Conservation (phyloP, 1,140 invertebrate genomes). For the Euglossa dilemma region DNA sequence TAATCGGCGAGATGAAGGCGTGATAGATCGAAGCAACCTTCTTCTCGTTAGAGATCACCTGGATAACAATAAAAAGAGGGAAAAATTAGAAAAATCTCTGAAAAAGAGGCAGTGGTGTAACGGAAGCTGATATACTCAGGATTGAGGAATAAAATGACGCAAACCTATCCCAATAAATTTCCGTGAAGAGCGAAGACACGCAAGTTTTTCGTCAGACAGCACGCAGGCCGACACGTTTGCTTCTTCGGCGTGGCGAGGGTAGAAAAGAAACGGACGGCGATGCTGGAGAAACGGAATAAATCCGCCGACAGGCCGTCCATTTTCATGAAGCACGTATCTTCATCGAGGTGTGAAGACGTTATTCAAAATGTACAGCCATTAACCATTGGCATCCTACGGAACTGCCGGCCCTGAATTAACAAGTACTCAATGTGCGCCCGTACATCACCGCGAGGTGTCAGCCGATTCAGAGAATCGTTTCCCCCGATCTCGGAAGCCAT, state of each 20-base stretch:
- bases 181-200: no score
- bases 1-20: no score
- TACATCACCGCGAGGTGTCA: slow-evolving; percentile 78
- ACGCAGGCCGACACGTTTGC: not conserved
- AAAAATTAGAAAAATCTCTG: no score
- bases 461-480: slow-evolving; percentile 78
- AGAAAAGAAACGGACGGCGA: not conserved
- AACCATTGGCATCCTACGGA: slow-evolving; percentile 76
- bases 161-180: no score
- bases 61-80: no score
- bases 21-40: no score
- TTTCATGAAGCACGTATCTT: slow-evolving; percentile 56
- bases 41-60: no score
- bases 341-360: slow-evolving; percentile 69
- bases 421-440: slow-evolving; percentile 78
- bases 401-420: slow-evolving; percentile 79
- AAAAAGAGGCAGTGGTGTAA: no score
- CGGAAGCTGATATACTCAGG: no score
- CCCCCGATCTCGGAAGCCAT: slow-evolving; percentile 74
- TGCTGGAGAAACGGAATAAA: slow-evolving; percentile 43
- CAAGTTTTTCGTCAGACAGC: no score
- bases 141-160: no score
- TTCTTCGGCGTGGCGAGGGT: not conserved
- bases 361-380: slow-evolving; percentile 78
- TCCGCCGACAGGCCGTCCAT: slow-evolving; percentile 38